These are phyloP conservation scores for Lytechinus pictus DNA, from an alignment of 35 echinoderm and acorn worm genomes.

Conservation along the genomic window DNA sequence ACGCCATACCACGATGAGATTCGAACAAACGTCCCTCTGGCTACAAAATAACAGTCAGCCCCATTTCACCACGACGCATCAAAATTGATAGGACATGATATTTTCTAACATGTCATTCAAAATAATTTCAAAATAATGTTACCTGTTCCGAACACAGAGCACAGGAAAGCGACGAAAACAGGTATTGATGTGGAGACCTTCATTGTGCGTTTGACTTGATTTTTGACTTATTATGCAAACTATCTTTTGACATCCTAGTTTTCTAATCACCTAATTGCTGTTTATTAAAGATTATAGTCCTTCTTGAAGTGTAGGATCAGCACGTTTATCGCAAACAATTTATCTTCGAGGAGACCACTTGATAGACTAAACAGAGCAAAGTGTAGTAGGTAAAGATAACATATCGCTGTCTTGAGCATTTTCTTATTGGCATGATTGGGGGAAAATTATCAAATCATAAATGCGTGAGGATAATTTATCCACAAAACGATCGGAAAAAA, in stretches of 20 bases:
- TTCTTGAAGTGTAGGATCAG: neutral
- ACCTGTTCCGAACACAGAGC: neutral
- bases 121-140: neutral
- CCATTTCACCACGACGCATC: no score
- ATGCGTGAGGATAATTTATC: no score
- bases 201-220: conserved; percentile 10
- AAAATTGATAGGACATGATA: no score
- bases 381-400: neutral
- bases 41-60: no score
- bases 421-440: neutral
- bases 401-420: neutral
- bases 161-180: neutral
- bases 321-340: neutral
- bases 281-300: neutral
- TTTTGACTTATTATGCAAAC: neutral
- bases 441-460: neutral
- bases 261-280: neutral
- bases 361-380: neutral
- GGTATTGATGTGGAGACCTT: neutral
- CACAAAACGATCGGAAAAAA: no score
- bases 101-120: no score
- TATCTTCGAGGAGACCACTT: neutral
- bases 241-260: neutral
- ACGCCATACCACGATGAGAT: no score
- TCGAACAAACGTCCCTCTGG: no score